Evolutionary conservation across 2,888 invertebrate genomes (phyloP), one percentile per base, ranked within the genome.

Genomic region (Cyclophora punctaria): DNA sequence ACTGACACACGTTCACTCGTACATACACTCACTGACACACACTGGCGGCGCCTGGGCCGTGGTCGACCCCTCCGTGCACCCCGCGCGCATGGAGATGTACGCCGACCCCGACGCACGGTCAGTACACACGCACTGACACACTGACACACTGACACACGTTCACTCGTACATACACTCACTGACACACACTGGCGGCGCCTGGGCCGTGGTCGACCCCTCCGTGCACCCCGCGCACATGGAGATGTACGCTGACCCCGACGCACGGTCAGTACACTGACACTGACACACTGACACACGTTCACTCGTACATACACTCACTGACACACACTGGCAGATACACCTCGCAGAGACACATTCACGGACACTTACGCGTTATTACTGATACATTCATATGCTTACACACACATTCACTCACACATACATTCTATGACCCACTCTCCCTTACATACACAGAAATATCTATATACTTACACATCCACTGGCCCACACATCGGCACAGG

Each of bases 361-460:
- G 99, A 99, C 88, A 98, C 98, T 94, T 99, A 98, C 75, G 98
- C n/a, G n/a, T n/a, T n/a, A n/a, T n/a, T n/a, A n/a, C n/a, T n/a
- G n/a, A n/a, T n/a, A n/a, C n/a, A n/a, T n/a, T n/a, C n/a, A n/a
- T n/a, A n/a, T n/a, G n/a, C n/a, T n/a, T n/a, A n/a, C n/a, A n/a
- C n/a, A n/a, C n/a, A n/a, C n/a, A n/a, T n/a, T n/a, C n/a, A n/a
- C n/a, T n/a, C n/a, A n/a, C n/a, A n/a, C n/a, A n/a, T n/a, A n/a
- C n/a, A n/a, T n/a, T n/a, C n/a, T n/a, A n/a, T n/a, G n/a, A n/a
- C n/a, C n/a, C n/a, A n/a, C n/a, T n/a, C n/a, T n/a, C n/a, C n/a
- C n/a, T n/a, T n/a, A n/a, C n/a, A n/a, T n/a, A n/a, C n/a, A n/a
- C n/a, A n/a, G n/a, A n/a, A n/a, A n/a, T n/a, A n/a, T n/a, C n/a